Evolutionary conservation across 2,888 invertebrate genomes (phyloP), one percentile per base, ranked within the genome.

Genomic region (Agonopterix heracliana): DNA sequence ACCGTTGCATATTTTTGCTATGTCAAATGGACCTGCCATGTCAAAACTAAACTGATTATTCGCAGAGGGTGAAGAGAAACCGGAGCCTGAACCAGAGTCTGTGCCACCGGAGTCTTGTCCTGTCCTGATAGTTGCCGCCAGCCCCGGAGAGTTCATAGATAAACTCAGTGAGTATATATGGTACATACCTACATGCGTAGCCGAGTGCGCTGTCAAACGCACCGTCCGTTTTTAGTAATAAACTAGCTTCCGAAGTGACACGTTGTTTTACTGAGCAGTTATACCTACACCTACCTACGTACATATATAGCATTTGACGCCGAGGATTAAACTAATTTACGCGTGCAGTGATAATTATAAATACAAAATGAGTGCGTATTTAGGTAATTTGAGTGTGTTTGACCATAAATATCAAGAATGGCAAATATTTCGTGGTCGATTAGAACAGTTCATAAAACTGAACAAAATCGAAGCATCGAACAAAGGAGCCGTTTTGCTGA

Each of bases 121-220:
- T 0, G 78, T 66, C 0, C 63, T 87, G 3, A 83, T 85, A 67
- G 71, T 86, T 11, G 83, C 75, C 52, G 75, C 86, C 5, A 83
- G 78, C 17, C 87, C 87, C 0, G 75, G 66, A 0, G 87, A 87
- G 61, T 79, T 88, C n/a, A 81, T 87, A 3, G 83, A 86, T 49
- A 83, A 80, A 51, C 76, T 87, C 1, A 69, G 87, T 86, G 44
- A 74, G 79, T 67, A 11, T 5, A 8, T n/a, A n/a, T n/a, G n/a
- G n/a, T n/a, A n/a, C n/a, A n/a, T n/a, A n/a, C n/a, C n/a, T n/a
- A n/a, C n/a, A n/a, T n/a, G n/a, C n/a, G n/a, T n/a, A n/a, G n/a
- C 7, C 2, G n/a, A n/a, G n/a, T n/a, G n/a, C n/a, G n/a, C n/a
- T n/a, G n/a, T n/a, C n/a, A n/a, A n/a, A n/a, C n/a, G n/a, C n/a